Percentiles rank a stretch among this genome's conserved stretches.
phyloP scores from a whole-genome alignment of 2,888 invertebrate genomes.

The Synergus japonicus region DNA sequence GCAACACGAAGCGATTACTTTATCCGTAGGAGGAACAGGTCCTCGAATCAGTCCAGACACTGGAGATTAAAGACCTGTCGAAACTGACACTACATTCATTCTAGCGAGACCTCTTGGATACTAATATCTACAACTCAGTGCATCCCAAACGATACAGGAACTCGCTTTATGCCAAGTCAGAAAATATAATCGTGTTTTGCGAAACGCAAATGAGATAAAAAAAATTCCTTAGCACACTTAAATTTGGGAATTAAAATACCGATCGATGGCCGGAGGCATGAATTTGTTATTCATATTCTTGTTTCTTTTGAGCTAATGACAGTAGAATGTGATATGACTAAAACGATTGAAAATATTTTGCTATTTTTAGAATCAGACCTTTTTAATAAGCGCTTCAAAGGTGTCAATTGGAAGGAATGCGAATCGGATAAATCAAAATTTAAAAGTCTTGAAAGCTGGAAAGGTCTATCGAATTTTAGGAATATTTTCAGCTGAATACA shows the following conservation, averaged over 20 bases:
- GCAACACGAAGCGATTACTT: slow-evolving; percentile 29
- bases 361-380: background rate
- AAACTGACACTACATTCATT: slow-evolving; percentile 27
- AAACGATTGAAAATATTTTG: background rate
- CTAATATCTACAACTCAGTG: slow-evolving; percentile 3
- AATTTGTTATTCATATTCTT: background rate
- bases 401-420: too few relatives aligned
- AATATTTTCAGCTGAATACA: background rate
- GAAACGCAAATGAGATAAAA: background rate
- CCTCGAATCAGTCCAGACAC: slow-evolving; percentile 34
- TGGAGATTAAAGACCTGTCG: slow-evolving; percentile 32
- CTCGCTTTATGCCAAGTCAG: slow-evolving; percentile 6
- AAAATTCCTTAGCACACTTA: background rate
- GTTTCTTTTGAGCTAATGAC: background rate
- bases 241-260: background rate
- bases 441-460: background rate
- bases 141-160: slow-evolving; percentile 1
- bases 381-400: background rate
- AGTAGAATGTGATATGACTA: background rate
- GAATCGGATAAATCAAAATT: too few relatives aligned
- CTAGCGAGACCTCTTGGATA: slow-evolving; percentile 4
- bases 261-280: background rate
- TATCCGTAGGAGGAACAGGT: slow-evolving; percentile 36
- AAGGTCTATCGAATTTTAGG: background rate
- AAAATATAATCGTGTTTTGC: slow-evolving; percentile 11